These are phyloP conservation scores for Hydroisotoma schaefferi DNA, from an alignment of 2,888 invertebrate species.

Conservation along the genomic window DNA sequence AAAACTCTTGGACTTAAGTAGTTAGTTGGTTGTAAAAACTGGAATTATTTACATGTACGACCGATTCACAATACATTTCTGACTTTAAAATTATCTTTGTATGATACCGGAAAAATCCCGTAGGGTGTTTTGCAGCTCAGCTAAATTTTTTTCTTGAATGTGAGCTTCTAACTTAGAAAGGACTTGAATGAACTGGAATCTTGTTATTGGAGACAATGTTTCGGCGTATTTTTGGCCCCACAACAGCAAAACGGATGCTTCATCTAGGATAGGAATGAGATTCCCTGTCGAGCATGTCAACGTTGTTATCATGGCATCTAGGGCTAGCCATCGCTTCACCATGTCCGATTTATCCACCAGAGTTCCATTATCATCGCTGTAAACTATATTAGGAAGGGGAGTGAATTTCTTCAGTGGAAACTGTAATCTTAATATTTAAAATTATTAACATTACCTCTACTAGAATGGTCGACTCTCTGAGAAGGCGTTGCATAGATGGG, in stretches of 20 bases:
- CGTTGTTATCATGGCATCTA: conserved; percentile 49
- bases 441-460: conserved; percentile 35
- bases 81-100: conserved; percentile 48
- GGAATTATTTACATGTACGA: too few species aligned
- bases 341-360: conserved; percentile 45
- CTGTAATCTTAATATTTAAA: not conserved
- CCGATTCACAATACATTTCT: too few species aligned
- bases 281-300: conserved; percentile 48
- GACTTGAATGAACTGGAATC: conserved; percentile 48
- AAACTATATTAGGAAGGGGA: conserved; percentile 22
- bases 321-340: conserved; percentile 48
- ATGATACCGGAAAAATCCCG: conserved; percentile 48
- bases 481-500: conserved; percentile 72
- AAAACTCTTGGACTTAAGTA: too few species aligned
- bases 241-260: conserved; percentile 46
- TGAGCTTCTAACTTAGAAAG: conserved; percentile 46
- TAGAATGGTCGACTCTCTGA: conserved; percentile 46
- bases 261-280: conserved; percentile 49
- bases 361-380: conserved; percentile 32
- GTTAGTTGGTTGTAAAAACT: too few species aligned
- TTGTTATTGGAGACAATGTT: conserved; percentile 44
- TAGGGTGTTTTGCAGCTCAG: conserved; percentile 47
- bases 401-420: not conserved
- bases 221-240: conserved; percentile 49
- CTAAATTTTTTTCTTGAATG: conserved; percentile 47